Conservation (phyloP, 2,113 vertebrate species). For the Amia ocellicauda region DNA sequence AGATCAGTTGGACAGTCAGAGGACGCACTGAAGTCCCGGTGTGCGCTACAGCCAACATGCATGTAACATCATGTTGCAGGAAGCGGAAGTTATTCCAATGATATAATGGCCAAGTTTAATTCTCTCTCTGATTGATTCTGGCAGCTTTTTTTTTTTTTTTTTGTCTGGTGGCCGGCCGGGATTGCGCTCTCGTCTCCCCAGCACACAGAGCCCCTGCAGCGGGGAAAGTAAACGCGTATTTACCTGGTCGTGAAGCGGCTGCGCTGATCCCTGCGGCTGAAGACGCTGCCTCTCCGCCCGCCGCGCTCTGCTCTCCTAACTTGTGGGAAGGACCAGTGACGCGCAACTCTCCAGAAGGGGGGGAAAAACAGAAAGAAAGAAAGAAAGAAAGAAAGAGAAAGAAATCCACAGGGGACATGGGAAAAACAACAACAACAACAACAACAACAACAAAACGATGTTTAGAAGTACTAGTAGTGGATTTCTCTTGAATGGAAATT, state of each 20-base stretch:
- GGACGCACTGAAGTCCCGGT: too few species aligned
- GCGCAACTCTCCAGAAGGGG: conserved; percentile 18
- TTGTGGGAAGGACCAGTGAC: conserved; percentile 46
- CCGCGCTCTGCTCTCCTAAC: conserved; percentile 46
- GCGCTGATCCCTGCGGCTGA: conserved; percentile 41
- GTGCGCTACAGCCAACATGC: neutral
- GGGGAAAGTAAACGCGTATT: conserved; percentile 12
- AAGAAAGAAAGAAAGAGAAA: neutral
- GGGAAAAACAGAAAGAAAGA: neutral
- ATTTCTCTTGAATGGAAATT: too few species aligned
- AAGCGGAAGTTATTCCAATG: conserved; percentile 30
- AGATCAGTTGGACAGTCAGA: too few species aligned
- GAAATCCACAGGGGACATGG: conserved; percentile 12
- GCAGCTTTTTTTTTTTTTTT: too few species aligned
- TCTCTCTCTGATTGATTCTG: conserved; percentile 2
- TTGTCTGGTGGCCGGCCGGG: too few species aligned
- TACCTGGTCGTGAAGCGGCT: conserved; percentile 45
- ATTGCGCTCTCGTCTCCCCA: too few species aligned
- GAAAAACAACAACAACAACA: too few species aligned
- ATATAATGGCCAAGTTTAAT: conserved; percentile 25
- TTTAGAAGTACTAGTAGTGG: too few species aligned
- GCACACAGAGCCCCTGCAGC: too few species aligned
- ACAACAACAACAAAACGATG: too few species aligned
- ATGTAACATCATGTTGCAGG: conserved; percentile 4
- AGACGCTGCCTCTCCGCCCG: conserved; percentile 24